phyloP scores from a whole-genome alignment of 2,797 vertebrate genomes.

The Myotis pilosus region DNA sequence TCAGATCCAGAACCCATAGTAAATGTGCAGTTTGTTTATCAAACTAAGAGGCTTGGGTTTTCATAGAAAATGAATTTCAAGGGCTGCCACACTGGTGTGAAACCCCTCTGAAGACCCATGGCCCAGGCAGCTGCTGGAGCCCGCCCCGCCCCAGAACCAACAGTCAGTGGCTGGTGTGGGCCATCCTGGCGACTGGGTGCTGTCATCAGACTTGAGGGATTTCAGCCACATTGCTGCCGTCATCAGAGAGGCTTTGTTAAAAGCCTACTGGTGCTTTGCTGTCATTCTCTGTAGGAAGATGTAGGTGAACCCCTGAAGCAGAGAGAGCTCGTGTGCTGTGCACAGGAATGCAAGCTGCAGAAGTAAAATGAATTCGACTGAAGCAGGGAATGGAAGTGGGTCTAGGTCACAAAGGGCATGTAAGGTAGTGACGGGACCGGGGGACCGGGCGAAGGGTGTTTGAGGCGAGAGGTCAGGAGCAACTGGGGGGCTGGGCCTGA shows the following conservation, averaged over 20 bases:
- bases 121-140: neutral
- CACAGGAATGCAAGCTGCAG: neutral
- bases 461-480: neutral
- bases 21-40: constrained; percentile 68
- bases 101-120: neutral
- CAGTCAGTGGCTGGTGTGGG: fast-evolving
- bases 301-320: neutral
- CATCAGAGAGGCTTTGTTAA: neutral
- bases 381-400: neutral
- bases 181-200: neutral
- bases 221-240: neutral
- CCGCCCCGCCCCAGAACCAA: neutral
- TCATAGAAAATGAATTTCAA: constrained; percentile 70
- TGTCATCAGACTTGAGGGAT: neutral
- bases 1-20: constrained; percentile 70
- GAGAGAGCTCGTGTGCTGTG: too few species aligned
- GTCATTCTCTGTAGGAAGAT: neutral
- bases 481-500: neutral
- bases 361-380: neutral
- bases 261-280: neutral
- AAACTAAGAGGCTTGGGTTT: constrained; percentile 46
- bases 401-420: neutral
- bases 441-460: neutral
- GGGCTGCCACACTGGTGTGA: constrained; percentile 8
- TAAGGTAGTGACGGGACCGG: neutral